A percentile compares a stretch with the other conserved stretches of the same genome.
phyloP scores from a whole-genome alignment of 2,113 vertebrate genomes.

The Ancistrus triradiatus region DNA sequence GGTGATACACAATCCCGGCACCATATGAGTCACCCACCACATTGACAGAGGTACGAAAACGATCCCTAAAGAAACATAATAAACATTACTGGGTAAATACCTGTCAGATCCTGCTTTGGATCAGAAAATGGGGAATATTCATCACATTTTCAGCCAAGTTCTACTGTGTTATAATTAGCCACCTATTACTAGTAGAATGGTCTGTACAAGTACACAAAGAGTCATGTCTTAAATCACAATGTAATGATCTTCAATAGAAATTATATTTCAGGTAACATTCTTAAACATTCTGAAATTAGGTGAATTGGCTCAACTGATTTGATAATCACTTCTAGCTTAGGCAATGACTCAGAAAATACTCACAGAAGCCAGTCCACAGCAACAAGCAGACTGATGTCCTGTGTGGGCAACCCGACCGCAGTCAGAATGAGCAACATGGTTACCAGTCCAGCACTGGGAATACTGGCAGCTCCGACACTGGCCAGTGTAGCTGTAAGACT shows the following conservation, averaged over 20 bases:
- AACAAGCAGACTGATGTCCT: slow-evolving; percentile 96
- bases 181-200: no score
- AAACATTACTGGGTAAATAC: no score
- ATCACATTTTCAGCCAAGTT: no score
- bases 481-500: slow-evolving; percentile 96
- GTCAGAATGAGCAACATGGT: slow-evolving; percentile 98
- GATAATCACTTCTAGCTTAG: no score
- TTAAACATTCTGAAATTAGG: background rate
- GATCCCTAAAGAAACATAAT: slow-evolving; percentile 72
- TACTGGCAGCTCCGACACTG: slow-evolving; percentile 94
- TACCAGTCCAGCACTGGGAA: slow-evolving; percentile 94
- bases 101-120: no score
- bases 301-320: no score
- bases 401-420: slow-evolving; percentile 92
- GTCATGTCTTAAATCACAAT: no score
- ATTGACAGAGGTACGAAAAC: slow-evolving; percentile 97
- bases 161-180: no score
- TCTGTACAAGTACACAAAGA: no score
- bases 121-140: no score
- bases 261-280: no score
- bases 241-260: no score
- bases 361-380: slow-evolving; percentile 98
- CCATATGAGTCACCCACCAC: slow-evolving; percentile 97
- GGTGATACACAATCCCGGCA: slow-evolving; percentile 94
- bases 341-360: slow-evolving; percentile 69